These are phyloP conservation scores for Orchestia grillus DNA, from an alignment of 1,140 invertebrate species.

Conservation along the genomic window DNA sequence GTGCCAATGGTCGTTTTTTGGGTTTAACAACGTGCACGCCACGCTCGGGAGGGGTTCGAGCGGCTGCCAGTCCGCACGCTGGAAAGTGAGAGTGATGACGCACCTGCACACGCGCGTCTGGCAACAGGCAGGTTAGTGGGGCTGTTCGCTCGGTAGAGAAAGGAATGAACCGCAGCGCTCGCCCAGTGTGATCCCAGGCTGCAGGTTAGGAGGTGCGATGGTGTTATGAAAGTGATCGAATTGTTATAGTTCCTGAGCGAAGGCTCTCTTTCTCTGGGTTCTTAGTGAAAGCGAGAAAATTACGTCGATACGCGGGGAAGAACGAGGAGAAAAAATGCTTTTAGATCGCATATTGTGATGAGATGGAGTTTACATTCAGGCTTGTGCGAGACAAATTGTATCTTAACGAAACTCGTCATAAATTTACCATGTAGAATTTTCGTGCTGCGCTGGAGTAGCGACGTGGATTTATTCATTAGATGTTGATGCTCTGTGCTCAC, in stretches of 20 bases:
- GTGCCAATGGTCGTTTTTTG: neutral
- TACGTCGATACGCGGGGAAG: neutral
- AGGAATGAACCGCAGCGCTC: neutral
- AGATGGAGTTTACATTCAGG: neutral
- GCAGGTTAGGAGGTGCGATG: neutral
- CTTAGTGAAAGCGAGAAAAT: neutral
- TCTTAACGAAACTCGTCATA: neutral
- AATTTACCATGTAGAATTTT: neutral
- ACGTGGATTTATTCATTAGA: neutral
- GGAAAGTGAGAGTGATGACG: neutral
- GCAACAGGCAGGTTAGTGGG: neutral
- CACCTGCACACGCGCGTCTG: neutral
- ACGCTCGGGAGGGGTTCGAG: neutral
- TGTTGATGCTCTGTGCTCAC: neutral
- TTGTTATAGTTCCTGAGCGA: neutral
- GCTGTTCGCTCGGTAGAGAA: neutral
- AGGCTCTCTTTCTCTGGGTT: neutral
- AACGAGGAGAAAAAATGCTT: neutral
- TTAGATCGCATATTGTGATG: too few species aligned
- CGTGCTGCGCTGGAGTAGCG: neutral
- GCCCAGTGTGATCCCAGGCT: neutral
- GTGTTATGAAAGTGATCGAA: neutral
- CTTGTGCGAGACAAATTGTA: neutral
- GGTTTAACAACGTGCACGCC: neutral
- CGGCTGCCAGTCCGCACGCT: neutral